Conservation (phyloP, 2,888 invertebrate genomes). For the Harpalus rufipes region DNA sequence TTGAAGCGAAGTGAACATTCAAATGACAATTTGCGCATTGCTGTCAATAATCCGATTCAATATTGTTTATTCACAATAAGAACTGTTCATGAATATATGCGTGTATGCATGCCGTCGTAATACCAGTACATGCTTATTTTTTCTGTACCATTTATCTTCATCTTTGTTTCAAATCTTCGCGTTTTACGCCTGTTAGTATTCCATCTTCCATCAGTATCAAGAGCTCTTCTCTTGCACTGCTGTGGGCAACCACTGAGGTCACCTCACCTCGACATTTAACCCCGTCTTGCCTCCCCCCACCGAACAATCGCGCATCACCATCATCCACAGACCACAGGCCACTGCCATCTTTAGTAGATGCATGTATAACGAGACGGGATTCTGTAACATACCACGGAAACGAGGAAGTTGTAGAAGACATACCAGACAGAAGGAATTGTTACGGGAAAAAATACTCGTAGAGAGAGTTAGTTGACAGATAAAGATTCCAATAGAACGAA, state of each 20-base stretch:
- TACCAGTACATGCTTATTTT: not conserved
- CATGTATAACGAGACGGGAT: slow-evolving; percentile 16
- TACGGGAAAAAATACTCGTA: not conserved
- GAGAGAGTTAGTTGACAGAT: no score
- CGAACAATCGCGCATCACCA: slow-evolving; percentile 34
- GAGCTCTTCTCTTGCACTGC: slow-evolving; percentile 17
- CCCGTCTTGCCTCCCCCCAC: slow-evolving; percentile 28
- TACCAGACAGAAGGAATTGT: not conserved
- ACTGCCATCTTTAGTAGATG: slow-evolving; percentile 32
- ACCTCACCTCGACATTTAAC: slow-evolving; percentile 64
- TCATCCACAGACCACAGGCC: slow-evolving; percentile 21
- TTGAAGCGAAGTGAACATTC: no score
- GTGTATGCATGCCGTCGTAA: not conserved
- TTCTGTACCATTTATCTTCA: not conserved
- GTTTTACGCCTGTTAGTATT: not conserved
- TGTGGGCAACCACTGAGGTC: slow-evolving; percentile 57
- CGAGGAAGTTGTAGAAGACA: not conserved
- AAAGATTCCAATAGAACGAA: no score
- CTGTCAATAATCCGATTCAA: no score
- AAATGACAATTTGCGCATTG: no score
- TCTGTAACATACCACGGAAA: slow-evolving; percentile 1
- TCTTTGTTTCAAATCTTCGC: slow-evolving; percentile 6
- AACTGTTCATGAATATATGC: not conserved
- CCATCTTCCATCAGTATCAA: not conserved
- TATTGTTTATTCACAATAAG: not conserved